Evolutionary conservation across 2,113 vertebrate genomes (phyloP).

Genomic region (Amazona guildingii): DNA sequence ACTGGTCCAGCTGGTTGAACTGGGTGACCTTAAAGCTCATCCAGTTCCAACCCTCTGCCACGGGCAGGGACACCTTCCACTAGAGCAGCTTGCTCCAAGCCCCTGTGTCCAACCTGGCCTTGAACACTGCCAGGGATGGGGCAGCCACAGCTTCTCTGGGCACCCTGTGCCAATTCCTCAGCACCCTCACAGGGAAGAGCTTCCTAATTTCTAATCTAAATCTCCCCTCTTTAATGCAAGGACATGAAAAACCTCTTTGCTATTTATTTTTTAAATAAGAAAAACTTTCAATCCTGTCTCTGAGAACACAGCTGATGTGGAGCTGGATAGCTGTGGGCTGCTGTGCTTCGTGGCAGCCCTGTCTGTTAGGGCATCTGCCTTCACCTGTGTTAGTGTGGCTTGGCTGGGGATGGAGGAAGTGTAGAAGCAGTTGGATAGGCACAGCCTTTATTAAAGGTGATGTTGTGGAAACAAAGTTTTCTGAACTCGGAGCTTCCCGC

Average conservation of each 20-base stretch:
- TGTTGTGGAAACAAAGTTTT: not conserved
- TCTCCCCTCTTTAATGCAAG: not conserved
- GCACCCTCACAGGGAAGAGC: not conserved
- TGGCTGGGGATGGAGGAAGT: not conserved
- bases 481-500: not conserved
- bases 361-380: not conserved
- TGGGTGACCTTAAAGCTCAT: not conserved
- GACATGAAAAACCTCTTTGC: not conserved
- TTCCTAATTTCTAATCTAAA: not conserved
- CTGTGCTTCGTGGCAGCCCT: not conserved
- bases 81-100: not conserved
- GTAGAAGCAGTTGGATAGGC: rapidly evolving
- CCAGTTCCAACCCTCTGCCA: not conserved
- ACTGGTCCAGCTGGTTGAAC: no score
- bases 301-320: not conserved
- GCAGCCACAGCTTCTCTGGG: not conserved
- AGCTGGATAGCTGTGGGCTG: not conserved
- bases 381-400: rapidly evolving
- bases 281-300: not conserved
- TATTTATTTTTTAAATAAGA: not conserved
- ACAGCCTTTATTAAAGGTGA: not conserved
- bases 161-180: not conserved
- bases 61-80: not conserved
- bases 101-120: no score
- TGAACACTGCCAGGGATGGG: not conserved